Base-by-base conservation (phyloP, 2,113 vertebrate genomes). In the Plecotus auritus region DNA sequence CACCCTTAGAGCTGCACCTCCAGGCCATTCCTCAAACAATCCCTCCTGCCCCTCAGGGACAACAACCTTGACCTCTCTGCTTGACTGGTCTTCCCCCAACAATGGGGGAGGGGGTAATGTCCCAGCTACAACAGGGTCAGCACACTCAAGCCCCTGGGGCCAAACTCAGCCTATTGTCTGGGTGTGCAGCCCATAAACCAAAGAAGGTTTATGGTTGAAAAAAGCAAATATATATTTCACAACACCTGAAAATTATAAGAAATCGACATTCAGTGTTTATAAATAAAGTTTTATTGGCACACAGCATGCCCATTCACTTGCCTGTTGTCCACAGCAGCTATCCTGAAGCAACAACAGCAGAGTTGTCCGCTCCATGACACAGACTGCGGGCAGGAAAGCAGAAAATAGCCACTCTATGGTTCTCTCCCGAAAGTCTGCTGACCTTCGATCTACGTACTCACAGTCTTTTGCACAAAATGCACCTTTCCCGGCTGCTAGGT, bases 331-430 rank as follows among this genome's bases (percentile, higher is more conserved):
- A 14, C 2, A 12, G 8, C 23, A 37, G 14, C 5, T 28, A 49
- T 49, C 13, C 7, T 3, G 0, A 23, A 3, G 40, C 28, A n/a
- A 2, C 6, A 26, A 8, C 4, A 14, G 10, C 18, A 13, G 81
- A 72, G 77, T 0, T 47, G 5, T 17, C n/a, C 0, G 0, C 16
- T 5, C n/a, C n/a, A n/a, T 59, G 32, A 14, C 17, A 40, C 56
- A 78, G 64, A 22, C 37, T 16, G 16, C 12, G 10, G 16, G 13
- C 11, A 1, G 10, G 13, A 56, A 87, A 47, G 28, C 32, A 37
- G 66, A 51, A 84, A 54, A 81, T 42, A 12, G 13, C 28, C 54
- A 7, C 12, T 17, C 4, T 10, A 5, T 47, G 22, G 4, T 5
- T 47, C 22, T 37, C 47, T 4, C 14, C 8, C 17, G 45, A 32